phyloP scores from a whole-genome alignment of 2,113 vertebrate genomes.

The Tauraco erythrolophus region DNA sequence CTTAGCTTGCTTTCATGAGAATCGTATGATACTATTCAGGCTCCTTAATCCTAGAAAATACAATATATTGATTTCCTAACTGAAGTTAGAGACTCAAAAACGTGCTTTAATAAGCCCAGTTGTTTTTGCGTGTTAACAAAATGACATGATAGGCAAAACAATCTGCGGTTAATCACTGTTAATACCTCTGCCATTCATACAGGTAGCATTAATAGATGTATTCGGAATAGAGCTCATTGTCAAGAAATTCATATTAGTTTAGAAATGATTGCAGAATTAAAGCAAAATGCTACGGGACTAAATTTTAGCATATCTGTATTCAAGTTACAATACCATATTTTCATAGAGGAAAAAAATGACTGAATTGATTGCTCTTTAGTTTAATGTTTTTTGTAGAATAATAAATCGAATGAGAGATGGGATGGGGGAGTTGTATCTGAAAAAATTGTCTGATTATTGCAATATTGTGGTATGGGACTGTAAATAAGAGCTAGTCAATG shows the following conservation, averaged over 20 bases:
- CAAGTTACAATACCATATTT: not conserved
- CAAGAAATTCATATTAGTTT: not conserved
- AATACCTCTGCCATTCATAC: conserved; percentile 60
- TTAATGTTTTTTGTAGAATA: not conserved
- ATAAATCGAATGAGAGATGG: not conserved
- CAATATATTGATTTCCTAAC: conserved; percentile 62
- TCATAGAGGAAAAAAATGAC: not conserved
- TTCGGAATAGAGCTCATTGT: not conserved
- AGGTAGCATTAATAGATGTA: conserved; percentile 37
- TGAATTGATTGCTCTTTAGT: not conserved
- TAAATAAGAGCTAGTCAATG: not conserved
- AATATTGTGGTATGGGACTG: not conserved
- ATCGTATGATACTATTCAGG: not conserved
- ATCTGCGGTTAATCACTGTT: conserved; percentile 65
- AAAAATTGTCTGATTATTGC: not conserved
- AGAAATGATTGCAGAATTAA: not conserved
- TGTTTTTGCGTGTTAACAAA: conserved; percentile 68
- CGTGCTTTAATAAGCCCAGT: conserved; percentile 58
- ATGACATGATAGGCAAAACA: conserved; percentile 61
- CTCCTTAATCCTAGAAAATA: conserved; percentile 44
- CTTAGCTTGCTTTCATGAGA: not conserved
- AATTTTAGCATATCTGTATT: not conserved
- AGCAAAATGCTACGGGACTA: not conserved
- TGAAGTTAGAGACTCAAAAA: conserved; percentile 50
- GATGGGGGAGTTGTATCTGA: not conserved